Conservation (phyloP, 2,888 invertebrate genomes). For the Dinocampus coccinellae region DNA sequence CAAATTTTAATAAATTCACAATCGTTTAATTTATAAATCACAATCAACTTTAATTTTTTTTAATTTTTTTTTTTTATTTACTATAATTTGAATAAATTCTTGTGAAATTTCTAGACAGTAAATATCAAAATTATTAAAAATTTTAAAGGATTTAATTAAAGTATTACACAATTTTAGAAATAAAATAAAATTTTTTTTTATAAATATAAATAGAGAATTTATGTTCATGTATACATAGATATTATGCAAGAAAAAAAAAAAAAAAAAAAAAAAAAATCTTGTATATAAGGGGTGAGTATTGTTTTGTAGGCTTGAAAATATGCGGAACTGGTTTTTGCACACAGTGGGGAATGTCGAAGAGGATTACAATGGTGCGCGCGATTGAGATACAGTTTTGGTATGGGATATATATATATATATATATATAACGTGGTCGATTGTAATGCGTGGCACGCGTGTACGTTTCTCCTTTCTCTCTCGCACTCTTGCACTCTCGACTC, state of each 20-base stretch:
- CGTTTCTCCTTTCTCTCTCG: constrained; percentile 13
- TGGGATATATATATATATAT: no score
- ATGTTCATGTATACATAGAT: not conserved
- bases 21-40: not conserved
- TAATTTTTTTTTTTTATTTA: no score
- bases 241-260: not conserved
- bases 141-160: no score
- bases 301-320: constrained; percentile 29
- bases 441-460: constrained; percentile 60
- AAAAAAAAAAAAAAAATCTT: not conserved
- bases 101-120: no score
- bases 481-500: no score
- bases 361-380: constrained; percentile 32
- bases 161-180: no score
- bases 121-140: no score
- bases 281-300: constrained; percentile 16
- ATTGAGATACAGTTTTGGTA: constrained; percentile 41
- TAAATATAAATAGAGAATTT: no score
- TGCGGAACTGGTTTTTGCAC: constrained; percentile 31
- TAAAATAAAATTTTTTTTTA: no score
- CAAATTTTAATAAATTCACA: not conserved
- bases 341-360: constrained; percentile 23
- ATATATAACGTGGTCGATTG: constrained; percentile 59
- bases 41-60: not conserved
- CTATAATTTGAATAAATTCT: no score